Evolutionary conservation across 2,113 vertebrate genomes (phyloP).

Genomic region (Scopus umbretta): DNA sequence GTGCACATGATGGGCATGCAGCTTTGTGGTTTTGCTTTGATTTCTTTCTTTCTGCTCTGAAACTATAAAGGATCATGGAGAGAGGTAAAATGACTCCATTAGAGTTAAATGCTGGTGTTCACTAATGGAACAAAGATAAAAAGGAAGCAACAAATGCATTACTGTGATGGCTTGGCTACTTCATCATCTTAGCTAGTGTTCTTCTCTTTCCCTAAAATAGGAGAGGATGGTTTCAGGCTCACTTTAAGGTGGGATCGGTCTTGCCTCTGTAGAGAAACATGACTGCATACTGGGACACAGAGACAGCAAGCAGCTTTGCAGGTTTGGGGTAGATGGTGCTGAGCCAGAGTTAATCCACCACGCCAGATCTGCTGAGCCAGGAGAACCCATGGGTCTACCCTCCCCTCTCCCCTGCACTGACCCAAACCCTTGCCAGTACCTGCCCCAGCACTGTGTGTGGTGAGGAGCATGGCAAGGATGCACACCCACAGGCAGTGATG

Average conservation of each 20-base stretch:
- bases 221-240: not conserved
- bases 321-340: not conserved
- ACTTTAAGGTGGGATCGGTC: not conserved
- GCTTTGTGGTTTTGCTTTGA: not conserved
- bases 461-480: not conserved
- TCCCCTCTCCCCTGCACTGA: not conserved
- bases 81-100: not conserved
- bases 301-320: rapidly evolving
- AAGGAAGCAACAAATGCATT: not conserved
- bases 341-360: not conserved
- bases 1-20: not conserved
- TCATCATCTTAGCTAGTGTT: not conserved
- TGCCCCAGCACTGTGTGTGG: not conserved
- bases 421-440: no score
- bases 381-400: not conserved
- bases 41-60: not conserved
- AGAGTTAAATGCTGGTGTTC: not conserved
- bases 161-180: not conserved
- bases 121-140: not conserved
- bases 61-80: not conserved
- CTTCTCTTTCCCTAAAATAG: not conserved
- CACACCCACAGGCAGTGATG: not conserved
- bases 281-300: not conserved
- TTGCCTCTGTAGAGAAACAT: not conserved
- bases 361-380: not conserved